Evolutionary conservation across 2,797 vertebrate genomes (phyloP).

Genomic region (Enteromius trimaculatus): DNA sequence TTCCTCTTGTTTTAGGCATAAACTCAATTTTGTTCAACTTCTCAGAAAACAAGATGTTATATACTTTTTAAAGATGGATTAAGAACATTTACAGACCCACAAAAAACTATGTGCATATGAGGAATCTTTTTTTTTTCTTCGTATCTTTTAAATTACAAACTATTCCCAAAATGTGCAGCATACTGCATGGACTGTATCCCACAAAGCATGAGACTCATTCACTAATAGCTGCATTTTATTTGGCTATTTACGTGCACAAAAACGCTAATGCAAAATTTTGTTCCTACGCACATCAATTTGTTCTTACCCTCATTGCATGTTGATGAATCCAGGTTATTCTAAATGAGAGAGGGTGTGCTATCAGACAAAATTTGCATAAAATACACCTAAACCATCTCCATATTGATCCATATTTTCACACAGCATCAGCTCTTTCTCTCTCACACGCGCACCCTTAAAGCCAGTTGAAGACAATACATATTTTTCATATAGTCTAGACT

Average conservation of each 20-base stretch:
- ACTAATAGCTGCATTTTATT: constrained; percentile 3
- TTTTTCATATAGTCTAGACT: not conserved
- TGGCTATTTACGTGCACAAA: not conserved
- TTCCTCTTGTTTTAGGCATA: not conserved
- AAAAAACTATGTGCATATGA: not conserved
- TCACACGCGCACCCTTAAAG: not conserved
- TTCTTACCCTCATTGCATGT: not conserved
- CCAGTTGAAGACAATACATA: not conserved
- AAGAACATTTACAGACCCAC: not conserved
- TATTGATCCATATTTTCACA: not conserved
- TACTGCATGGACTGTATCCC: not conserved
- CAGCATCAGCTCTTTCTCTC: not conserved
- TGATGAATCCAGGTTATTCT: constrained; percentile 15
- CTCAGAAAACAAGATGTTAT: not conserved
- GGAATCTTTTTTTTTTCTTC: too few relatives aligned
- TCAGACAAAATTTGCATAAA: not conserved
- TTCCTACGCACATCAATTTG: not conserved
- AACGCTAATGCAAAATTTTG: not conserved
- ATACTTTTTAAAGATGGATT: not conserved
- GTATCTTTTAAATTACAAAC: not conserved
- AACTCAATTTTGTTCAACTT: not conserved
- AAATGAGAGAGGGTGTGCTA: not conserved
- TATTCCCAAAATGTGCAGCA: not conserved
- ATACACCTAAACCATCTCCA: not conserved
- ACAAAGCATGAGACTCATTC: not conserved